Evolutionary conservation across 2,888 invertebrate genomes (phyloP).

Genomic region (Pristionchus japonicus): DNA sequence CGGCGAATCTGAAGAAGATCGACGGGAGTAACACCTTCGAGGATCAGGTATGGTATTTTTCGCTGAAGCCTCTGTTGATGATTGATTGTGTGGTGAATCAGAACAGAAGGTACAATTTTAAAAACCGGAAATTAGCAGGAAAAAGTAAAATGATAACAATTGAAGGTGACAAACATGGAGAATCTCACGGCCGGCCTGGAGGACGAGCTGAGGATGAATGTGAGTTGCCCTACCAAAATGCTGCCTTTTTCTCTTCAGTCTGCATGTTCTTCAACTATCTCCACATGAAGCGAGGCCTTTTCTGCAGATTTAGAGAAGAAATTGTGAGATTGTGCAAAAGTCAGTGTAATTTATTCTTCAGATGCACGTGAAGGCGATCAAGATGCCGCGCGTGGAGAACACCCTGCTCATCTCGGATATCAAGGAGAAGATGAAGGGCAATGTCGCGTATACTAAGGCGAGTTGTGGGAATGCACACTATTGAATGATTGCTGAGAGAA

Average conservation of each 20-base stretch:
- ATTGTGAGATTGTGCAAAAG: neutral
- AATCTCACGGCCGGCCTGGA: conserved; percentile 62
- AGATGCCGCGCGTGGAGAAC: conserved; percentile 64
- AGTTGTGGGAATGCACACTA: too few species aligned
- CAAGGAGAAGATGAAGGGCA: conserved; percentile 57
- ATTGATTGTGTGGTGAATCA: too few species aligned
- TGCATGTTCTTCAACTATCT: too few species aligned
- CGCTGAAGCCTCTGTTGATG: too few species aligned
- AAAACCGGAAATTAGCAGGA: too few species aligned
- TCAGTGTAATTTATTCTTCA: conserved; percentile 45
- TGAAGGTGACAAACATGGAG: conserved; percentile 54
- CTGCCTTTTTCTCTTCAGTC: too few species aligned
- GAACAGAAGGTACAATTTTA: too few species aligned
- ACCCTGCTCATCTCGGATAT: conserved; percentile 64
- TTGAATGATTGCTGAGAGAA: too few species aligned
- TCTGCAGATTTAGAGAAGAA: too few species aligned
- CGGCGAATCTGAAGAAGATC: conserved; percentile 1
- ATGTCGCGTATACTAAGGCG: conserved; percentile 59
- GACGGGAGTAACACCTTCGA: conserved; percentile 36
- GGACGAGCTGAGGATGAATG: conserved; percentile 63
- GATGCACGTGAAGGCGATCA: conserved; percentile 66
- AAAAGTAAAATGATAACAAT: too few species aligned
- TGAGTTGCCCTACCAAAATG: conserved; percentile 49
- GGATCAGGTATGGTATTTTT: conserved; percentile 17
- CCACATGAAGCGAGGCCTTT: too few species aligned